A percentile compares a stretch with the other conserved stretches of the same genome.
phyloP scores from a whole-genome alignment of 1,140 invertebrate species.

The Aphelenchoides besseyi region DNA sequence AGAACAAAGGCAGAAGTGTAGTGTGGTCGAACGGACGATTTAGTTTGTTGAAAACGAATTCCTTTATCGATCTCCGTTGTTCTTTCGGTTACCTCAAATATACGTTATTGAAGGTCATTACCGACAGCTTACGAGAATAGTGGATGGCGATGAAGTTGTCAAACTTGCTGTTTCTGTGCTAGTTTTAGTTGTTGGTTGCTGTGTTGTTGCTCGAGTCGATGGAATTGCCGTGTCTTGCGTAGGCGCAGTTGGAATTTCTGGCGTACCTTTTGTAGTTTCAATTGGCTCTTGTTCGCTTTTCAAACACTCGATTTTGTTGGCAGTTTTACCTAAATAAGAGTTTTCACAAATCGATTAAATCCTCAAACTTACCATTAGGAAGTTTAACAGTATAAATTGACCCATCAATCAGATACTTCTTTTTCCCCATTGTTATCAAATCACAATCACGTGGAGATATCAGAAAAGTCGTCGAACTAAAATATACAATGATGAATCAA shows the following conservation, averaged over 20 bases:
- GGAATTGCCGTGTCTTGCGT: neutral
- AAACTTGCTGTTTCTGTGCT: no score
- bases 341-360: neutral
- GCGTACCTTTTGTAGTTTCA: neutral
- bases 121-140: neutral
- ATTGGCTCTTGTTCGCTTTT: neutral
- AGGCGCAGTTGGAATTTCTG: neutral
- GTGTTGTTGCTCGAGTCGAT: neutral
- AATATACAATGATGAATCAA: neutral
- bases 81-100: no score
- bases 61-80: no score
- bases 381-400: neutral
- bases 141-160: no score
- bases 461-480: neutral
- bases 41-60: no score
- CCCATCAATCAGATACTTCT: neutral
- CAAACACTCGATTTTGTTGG: neutral
- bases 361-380: constrained; percentile 1
- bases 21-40: no score
- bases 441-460: neutral
- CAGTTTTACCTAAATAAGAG: neutral
- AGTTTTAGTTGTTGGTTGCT: no score
- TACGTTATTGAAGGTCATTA: neutral
- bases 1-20: no score
- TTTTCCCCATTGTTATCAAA: neutral